Evolutionary conservation across 2,797 vertebrate species (phyloP).

Genomic region (Gephyroberyx darwinii): DNA sequence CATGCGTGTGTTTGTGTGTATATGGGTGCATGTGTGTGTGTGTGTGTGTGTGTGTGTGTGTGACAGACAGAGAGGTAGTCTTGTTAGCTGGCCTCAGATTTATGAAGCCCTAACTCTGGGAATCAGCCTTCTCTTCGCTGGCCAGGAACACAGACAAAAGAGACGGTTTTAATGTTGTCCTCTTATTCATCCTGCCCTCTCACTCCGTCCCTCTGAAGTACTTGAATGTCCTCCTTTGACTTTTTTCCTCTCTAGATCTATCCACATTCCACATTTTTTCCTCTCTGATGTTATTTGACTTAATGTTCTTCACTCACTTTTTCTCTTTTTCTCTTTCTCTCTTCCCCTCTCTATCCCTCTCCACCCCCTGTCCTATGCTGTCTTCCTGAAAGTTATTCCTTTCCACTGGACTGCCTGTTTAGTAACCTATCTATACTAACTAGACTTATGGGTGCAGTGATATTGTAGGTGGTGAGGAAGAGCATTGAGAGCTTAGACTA

Average conservation of each 20-base stretch:
- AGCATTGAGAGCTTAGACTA: conserved; percentile 34
- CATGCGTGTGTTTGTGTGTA: conserved; percentile 9
- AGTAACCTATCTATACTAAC: neutral
- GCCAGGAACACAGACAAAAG: conserved; percentile 70
- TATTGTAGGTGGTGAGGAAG: conserved; percentile 26
- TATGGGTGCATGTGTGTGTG: conserved; percentile 20
- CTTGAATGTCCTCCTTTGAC: conserved; percentile 54
- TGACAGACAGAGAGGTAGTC: conserved; percentile 46
- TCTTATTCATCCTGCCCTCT: conserved; percentile 67
- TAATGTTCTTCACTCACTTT: neutral
- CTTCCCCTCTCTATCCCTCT: conserved; percentile 23
- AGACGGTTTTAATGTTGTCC: conserved; percentile 62
- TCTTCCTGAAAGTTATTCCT: conserved; percentile 1
- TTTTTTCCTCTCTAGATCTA: conserved; percentile 37
- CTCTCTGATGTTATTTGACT: conserved; percentile 13
- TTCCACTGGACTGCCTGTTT: neutral
- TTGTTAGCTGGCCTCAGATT: conserved; percentile 69
- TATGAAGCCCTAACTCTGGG: conserved; percentile 63
- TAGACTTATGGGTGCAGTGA: neutral
- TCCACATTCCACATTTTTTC: conserved; percentile 49
- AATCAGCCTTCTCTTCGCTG: conserved; percentile 63
- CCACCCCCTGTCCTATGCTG: conserved; percentile 11
- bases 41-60: neutral
- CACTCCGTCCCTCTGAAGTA: conserved; percentile 62
- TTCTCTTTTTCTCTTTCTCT: conserved; percentile 6